Evolutionary conservation across 2,888 invertebrate genomes (phyloP).

Genomic region (Leptinotarsa rubiginosa): DNA sequence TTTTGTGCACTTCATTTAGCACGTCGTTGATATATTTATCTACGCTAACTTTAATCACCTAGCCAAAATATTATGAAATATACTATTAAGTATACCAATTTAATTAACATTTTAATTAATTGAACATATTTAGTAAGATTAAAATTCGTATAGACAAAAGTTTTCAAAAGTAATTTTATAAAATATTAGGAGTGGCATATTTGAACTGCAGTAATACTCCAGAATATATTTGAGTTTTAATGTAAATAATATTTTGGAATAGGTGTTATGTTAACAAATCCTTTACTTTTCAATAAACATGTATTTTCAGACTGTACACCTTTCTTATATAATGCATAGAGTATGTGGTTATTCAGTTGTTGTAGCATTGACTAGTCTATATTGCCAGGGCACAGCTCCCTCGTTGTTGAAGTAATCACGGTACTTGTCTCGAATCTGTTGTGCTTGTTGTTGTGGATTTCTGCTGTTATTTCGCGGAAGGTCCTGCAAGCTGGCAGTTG

Average conservation of each 20-base stretch:
- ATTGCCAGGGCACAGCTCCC: slow-evolving; percentile 7
- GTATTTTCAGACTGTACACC: neutral
- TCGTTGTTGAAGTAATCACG: slow-evolving; percentile 6
- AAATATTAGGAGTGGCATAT: too few species aligned
- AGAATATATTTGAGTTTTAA: too few species aligned
- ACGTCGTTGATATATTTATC: slow-evolving; percentile 2
- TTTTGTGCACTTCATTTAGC: neutral
- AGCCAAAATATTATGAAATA: too few species aligned
- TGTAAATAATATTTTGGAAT: too few species aligned
- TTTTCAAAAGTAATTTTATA: too few species aligned
- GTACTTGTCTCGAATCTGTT: neutral
- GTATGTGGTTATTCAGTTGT: neutral
- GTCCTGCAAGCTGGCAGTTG: neutral
- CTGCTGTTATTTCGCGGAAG: neutral
- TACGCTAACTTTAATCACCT: neutral
- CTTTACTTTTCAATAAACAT: neutral
- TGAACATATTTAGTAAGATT: too few species aligned
- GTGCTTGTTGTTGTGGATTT: neutral
- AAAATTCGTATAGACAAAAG: too few species aligned
- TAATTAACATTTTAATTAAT: too few species aligned
- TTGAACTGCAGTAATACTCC: too few species aligned
- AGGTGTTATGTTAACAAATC: too few species aligned
- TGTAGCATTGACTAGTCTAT: neutral
- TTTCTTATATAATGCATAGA: neutral
- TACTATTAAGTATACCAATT: too few species aligned